These are phyloP conservation scores for Tetrapedia diversipes DNA, from an alignment of 2,888 invertebrate genomes.

Conservation along the genomic window DNA sequence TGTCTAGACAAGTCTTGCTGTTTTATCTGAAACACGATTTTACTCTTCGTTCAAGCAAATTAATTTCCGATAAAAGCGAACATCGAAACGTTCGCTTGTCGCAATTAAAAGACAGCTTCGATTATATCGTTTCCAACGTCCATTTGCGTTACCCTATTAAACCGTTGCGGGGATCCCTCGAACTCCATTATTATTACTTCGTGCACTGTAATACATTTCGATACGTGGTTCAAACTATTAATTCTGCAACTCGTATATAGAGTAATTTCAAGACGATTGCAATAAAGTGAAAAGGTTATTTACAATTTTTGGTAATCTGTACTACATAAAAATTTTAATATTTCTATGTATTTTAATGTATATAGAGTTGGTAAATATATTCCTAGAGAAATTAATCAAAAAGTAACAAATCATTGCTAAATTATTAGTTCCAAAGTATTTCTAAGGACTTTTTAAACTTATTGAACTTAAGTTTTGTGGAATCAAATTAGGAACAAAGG, in stretches of 20 bases:
- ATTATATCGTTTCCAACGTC: constrained; percentile 6
- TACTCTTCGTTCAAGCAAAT: neutral
- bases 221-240: neutral
- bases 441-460: no score
- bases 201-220: constrained; percentile 5
- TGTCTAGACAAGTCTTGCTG: neutral
- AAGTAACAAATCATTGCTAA: no score
- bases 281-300: no score
- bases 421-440: no score
- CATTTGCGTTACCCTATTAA: neutral
- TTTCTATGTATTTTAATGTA: no score
- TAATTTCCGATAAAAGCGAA: constrained; percentile 22
- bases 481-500: no score
- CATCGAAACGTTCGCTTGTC: neutral
- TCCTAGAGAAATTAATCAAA: no score
- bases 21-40: neutral
- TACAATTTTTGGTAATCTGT: no score
- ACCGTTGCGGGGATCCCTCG: neutral
- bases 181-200: neutral
- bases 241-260: neutral
- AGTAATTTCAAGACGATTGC: neutral
- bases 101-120: constrained; percentile 6
- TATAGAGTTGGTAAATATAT: no score
- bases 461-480: no score
- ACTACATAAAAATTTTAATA: no score